These are phyloP conservation scores for Hipparchia sbordonii DNA, from an alignment of 2,888 invertebrate genomes.

Conservation along the genomic window DNA sequence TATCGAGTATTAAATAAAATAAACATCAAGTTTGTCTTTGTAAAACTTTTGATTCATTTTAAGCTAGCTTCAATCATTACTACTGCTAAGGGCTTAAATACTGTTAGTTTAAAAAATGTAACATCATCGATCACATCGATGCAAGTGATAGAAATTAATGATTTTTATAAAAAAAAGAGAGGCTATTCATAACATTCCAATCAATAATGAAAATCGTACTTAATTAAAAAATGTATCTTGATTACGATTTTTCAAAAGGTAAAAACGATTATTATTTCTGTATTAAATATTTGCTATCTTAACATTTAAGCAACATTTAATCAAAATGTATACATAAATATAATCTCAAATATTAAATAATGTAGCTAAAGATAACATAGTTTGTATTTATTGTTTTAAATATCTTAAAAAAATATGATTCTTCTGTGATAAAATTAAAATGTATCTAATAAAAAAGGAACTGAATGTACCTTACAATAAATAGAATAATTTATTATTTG, in stretches of 20 bases:
- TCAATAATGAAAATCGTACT: not conserved
- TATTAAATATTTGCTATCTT: no score
- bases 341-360: constrained; percentile 3
- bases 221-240: not conserved
- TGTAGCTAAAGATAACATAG: not conserved
- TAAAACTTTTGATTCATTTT: not conserved
- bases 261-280: not conserved
- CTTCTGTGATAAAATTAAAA: not conserved
- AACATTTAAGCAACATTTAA: not conserved
- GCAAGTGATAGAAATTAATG: not conserved
- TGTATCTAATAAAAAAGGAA: constrained; percentile 4
- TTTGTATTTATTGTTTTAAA: not conserved
- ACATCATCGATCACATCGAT: not conserved
- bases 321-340: not conserved
- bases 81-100: constrained; percentile 3
- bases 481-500: constrained; percentile 1
- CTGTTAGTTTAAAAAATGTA: not conserved
- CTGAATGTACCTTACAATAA: constrained; percentile 12
- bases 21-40: not conserved
- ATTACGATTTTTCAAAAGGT: not conserved
- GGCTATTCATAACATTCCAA: not conserved
- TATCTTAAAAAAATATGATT: not conserved
- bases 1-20: constrained; percentile 2
- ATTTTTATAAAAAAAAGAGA: not conserved
- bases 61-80: not conserved